phyloP scores from a whole-genome alignment of 2,888 invertebrate genomes.

The Himalopsyche kuldschensis region DNA sequence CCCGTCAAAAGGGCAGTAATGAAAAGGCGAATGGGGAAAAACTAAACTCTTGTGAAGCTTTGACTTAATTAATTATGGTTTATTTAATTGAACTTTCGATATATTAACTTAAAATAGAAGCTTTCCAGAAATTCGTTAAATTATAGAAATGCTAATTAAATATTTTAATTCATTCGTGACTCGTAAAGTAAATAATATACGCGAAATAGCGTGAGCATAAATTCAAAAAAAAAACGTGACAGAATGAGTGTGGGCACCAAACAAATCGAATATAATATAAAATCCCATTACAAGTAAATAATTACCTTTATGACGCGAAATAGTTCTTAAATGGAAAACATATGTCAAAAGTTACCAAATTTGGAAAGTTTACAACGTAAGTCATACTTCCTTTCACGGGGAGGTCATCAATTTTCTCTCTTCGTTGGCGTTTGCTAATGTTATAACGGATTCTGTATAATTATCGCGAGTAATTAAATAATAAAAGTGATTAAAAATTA shows the following conservation, averaged over 20 bases:
- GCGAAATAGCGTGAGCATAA: not conserved
- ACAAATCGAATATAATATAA: not conserved
- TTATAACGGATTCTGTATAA: not conserved
- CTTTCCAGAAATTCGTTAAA: too few relatives aligned
- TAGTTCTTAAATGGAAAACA: not conserved
- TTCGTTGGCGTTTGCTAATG: not conserved
- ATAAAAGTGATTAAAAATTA: not conserved
- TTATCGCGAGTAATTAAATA: not conserved
- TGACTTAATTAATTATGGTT: too few relatives aligned
- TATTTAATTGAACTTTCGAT: too few relatives aligned
- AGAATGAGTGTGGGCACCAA: not conserved
- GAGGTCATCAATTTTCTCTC: not conserved
- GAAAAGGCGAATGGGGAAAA: too few relatives aligned
- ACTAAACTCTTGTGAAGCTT: too few relatives aligned
- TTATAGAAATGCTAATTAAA: not conserved
- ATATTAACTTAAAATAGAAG: too few relatives aligned
- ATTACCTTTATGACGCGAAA: not conserved
- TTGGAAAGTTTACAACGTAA: not conserved
- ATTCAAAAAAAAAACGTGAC: not conserved
- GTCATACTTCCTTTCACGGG: not conserved
- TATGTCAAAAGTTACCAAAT: conserved; percentile 2
- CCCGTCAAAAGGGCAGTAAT: too few relatives aligned
- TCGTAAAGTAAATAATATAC: not conserved
- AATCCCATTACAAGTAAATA: not conserved
- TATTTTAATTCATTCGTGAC: not conserved